Evolutionary conservation across 2,888 invertebrate species (phyloP).

Genomic region (Alentia gelatinosa): DNA sequence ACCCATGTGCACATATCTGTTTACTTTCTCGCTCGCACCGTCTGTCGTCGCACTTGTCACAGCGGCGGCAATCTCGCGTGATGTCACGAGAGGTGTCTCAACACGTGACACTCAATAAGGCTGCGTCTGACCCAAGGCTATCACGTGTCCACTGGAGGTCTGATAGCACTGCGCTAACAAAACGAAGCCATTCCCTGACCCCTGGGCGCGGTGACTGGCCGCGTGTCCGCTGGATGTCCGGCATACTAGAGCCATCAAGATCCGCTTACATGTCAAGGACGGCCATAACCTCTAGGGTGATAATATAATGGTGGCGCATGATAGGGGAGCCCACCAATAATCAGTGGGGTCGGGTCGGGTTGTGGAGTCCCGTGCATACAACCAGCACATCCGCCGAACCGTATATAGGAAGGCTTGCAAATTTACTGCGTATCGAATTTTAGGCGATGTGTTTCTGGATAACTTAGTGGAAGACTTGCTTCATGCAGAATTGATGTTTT

Average conservation of each 20-base stretch:
- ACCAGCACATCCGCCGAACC: no score
- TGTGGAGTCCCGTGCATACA: no score
- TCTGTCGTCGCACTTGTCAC: slow-evolving; percentile 1
- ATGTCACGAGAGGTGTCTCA: neutral
- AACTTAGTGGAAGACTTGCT: no score
- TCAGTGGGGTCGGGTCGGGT: no score
- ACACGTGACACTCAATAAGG: slow-evolving; percentile 1
- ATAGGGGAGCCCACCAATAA: no score
- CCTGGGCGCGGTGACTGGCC: neutral
- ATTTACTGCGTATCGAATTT: no score
- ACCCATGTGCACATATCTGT: neutral
- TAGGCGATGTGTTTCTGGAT: no score
- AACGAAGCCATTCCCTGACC: neutral
- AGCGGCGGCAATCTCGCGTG: neutral
- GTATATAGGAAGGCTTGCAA: no score
- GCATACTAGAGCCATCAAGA: neutral
- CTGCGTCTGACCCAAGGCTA: neutral
- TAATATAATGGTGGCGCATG: neutral
- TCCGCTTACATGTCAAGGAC: neutral
- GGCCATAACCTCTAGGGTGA: neutral
- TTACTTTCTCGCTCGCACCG: neutral
- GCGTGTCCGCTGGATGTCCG: neutral
- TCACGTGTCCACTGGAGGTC: neutral
- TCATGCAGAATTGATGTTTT: no score
- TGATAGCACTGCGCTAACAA: no score